phyloP scores from a whole-genome alignment of 2,888 invertebrate species.

The Ormia ochracea region DNA sequence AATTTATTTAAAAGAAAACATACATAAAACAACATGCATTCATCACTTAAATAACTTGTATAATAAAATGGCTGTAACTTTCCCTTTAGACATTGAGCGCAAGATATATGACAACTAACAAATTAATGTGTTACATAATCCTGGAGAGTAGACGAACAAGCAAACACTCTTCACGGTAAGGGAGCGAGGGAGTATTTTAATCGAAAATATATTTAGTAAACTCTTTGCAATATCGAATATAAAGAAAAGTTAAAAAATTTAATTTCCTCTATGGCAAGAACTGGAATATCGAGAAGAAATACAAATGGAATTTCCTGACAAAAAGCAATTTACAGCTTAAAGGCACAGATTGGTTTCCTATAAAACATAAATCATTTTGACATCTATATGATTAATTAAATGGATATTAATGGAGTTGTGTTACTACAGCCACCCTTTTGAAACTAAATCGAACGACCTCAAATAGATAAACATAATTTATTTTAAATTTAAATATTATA shows the following conservation, averaged over 20 bases:
- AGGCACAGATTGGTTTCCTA: background rate
- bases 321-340: background rate
- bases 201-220: background rate
- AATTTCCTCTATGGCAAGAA: background rate
- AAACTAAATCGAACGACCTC: background rate
- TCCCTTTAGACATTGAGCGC: background rate
- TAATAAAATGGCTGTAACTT: background rate
- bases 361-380: background rate
- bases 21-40: no score
- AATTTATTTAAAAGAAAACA: no score
- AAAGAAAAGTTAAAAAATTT: background rate
- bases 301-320: no score
- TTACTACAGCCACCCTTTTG: background rate
- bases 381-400: background rate
- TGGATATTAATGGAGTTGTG: background rate
- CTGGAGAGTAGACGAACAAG: background rate
- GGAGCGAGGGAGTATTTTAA: background rate
- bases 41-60: no score
- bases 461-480: no score
- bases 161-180: background rate
- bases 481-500: no score
- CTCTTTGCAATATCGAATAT: background rate
- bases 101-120: background rate
- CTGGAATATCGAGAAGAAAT: no score
- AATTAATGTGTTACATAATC: no score